Evolutionary conservation across 2,888 invertebrate species (phyloP).

Genomic region (Melinaea marsaeus): DNA sequence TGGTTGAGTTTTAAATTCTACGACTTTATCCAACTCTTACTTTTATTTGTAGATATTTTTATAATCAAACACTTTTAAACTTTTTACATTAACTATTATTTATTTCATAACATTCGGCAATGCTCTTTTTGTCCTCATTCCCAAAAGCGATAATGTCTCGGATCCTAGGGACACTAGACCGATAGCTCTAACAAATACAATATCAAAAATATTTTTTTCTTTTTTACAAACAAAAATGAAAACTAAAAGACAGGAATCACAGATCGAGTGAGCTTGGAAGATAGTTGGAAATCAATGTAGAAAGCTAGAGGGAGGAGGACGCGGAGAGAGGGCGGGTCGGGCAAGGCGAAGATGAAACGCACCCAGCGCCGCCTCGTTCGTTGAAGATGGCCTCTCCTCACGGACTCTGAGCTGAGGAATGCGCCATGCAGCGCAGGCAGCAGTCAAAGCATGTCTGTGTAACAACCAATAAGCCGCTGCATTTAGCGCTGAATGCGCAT

Average conservation of each 20-base stretch:
- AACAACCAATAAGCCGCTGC: slow-evolving; percentile 89
- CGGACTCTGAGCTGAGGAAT: slow-evolving; percentile 78
- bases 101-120: too few species aligned
- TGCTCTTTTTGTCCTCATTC: too few species aligned
- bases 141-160: too few species aligned
- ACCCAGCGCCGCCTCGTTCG: slow-evolving; percentile 87
- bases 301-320: slow-evolving; percentile 83
- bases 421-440: slow-evolving; percentile 77
- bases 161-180: too few species aligned
- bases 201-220: too few species aligned
- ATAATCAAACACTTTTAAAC: too few species aligned
- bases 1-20: too few species aligned
- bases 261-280: slow-evolving; percentile 76
- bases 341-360: slow-evolving; percentile 87
- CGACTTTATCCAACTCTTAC: too few species aligned
- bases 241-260: slow-evolving; percentile 79
- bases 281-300: slow-evolving; percentile 78
- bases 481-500: slow-evolving; percentile 88
- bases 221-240: too few species aligned
- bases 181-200: too few species aligned
- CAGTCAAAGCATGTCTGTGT: slow-evolving; percentile 82
- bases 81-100: too few species aligned
- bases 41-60: too few species aligned
- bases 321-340: slow-evolving; percentile 79
- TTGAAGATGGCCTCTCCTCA: slow-evolving; percentile 83